phyloP scores from a whole-genome alignment of 2,113 vertebrate species.

The Diglossa brunneiventris region DNA sequence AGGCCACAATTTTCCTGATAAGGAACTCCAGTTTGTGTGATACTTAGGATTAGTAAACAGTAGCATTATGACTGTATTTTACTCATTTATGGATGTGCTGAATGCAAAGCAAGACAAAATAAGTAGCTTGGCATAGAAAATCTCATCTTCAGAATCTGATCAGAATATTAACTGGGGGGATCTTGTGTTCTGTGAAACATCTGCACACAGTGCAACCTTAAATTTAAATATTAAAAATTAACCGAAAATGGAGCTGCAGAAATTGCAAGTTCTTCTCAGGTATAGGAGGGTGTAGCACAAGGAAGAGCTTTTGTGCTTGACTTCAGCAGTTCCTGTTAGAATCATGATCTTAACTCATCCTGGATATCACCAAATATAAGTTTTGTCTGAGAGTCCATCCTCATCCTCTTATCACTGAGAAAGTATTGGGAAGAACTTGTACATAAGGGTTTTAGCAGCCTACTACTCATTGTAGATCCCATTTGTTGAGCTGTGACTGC shows the following conservation, averaged over 20 bases:
- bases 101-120: not conserved
- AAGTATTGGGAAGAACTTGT: not conserved
- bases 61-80: not conserved
- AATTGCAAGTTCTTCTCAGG: not conserved
- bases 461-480: not conserved
- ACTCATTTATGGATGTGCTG: not conserved
- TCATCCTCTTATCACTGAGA: not conserved
- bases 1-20: not conserved
- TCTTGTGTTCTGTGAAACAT: not conserved
- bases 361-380: not conserved
- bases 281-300: not conserved
- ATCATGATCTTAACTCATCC: not conserved
- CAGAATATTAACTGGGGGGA: not conserved
- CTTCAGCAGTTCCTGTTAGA: not conserved
- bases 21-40: not conserved
- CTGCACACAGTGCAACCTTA: not conserved
- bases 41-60: not conserved
- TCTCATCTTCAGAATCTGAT: not conserved
- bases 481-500: not conserved
- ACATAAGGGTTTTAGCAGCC: not conserved
- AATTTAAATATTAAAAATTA: not conserved
- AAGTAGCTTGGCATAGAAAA: not conserved
- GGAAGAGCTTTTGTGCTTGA: not conserved
- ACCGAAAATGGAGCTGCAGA: not conserved
- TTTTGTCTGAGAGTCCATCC: not conserved